These are phyloP conservation scores for Dendrocincla tyrannina DNA, from an alignment of 2,797 vertebrate species.

Conservation along the genomic window DNA sequence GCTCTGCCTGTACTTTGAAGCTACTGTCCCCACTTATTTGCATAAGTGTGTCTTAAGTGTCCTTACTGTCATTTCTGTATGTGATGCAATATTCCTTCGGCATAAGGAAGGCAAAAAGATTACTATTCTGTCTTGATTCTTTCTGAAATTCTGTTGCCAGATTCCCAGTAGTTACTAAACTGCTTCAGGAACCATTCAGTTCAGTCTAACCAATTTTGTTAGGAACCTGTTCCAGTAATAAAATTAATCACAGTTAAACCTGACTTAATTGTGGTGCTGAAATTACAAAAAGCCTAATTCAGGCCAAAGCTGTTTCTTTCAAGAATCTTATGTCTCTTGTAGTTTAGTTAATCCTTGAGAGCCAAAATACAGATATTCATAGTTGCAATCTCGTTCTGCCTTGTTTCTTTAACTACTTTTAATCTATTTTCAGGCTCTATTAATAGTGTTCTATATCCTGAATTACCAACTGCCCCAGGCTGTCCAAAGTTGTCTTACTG, in stretches of 20 bases:
- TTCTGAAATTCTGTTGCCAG: neutral
- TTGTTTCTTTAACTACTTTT: neutral
- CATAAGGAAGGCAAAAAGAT: neutral
- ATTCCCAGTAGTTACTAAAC: neutral
- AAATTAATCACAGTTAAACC: neutral
- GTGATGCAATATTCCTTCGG: neutral
- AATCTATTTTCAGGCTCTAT: neutral
- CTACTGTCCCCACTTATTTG: neutral
- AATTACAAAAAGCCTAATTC: neutral
- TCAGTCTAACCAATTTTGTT: neutral
- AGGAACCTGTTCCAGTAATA: neutral
- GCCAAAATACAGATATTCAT: neutral
- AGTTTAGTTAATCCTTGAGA: neutral
- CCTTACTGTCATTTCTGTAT: conserved; percentile 35
- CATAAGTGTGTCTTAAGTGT: conserved; percentile 21
- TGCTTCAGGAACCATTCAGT: neutral
- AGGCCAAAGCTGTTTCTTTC: neutral
- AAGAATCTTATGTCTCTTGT: neutral
- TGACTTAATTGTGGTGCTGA: neutral
- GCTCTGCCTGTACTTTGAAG: neutral
- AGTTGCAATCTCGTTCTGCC: neutral
- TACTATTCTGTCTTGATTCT: neutral
- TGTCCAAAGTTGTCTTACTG: neutral
- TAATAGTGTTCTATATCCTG: neutral
- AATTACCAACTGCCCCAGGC: neutral